Base-by-base conservation (phyloP, 2,113 vertebrate genomes). In the Rostratula benghalensis region DNA sequence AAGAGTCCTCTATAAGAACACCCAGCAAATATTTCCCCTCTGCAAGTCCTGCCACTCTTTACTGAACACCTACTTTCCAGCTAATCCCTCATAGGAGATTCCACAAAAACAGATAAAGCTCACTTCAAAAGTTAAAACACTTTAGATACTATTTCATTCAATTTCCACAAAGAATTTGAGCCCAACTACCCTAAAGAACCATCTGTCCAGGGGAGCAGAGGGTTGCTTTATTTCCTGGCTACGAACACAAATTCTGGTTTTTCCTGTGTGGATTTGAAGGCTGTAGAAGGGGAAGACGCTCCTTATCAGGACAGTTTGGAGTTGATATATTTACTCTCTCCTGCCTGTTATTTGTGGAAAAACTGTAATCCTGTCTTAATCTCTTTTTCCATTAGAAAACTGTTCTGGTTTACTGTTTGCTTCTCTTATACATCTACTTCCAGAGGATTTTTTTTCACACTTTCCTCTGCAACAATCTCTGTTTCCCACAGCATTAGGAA, bases 331-430 rank as follows among this genome's bases (percentile, higher is more conserved):
- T 90, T 86, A 63, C 9, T 57, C 20, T 80, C 28, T 90, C 22
- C n/a, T 92, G 59, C 6, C 43, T 69, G 43, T 64, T 85, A 43
- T 77, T 35, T 56, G 28, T n/a, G 25, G 45, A 75, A 86, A 94
- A 92, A 33, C 19, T 74, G 10, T 91, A 89, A 95, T 87, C 83
- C 61, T 70, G 8, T 31, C 63, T 87, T 94, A 94, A 92, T 89
- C 76, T 77, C 28, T 74, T 94, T 95, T 90, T 78, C 46, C 45
- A 48, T 87, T 91, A 75, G 51, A 65, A 83, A 91, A 5, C 28
- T 59, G 11, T 61, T 92, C 64, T 75, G 2, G 56, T 67, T 54
- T 28, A 83, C 19, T 17, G 71, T 83, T 90, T 88, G 15, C 83
- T 90, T 89, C 76, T 56, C 48, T 87, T 41, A 18, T 82, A 22